These are phyloP conservation scores for Gavia stellata DNA, from an alignment of 2,113 vertebrate species.

Conservation along the genomic window DNA sequence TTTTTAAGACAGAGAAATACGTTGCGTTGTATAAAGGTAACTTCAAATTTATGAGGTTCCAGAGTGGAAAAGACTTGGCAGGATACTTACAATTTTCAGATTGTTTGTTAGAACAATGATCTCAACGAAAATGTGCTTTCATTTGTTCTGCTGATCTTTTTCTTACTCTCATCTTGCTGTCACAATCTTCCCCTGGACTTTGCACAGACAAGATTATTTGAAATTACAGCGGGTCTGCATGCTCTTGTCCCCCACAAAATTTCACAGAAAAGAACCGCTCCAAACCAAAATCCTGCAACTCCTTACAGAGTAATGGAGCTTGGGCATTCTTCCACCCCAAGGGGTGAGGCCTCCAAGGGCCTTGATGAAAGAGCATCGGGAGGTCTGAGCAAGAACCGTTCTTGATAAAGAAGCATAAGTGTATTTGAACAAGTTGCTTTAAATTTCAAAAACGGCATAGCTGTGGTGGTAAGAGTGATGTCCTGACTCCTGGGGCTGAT, in stretches of 20 bases:
- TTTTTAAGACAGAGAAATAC: not conserved
- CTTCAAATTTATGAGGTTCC: not conserved
- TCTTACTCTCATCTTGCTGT: not conserved
- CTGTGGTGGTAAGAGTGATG: not conserved
- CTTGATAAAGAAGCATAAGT: not conserved
- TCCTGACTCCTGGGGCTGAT: not conserved
- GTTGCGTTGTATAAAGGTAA: not conserved
- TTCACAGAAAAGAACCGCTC: not conserved
- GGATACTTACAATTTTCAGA: not conserved
- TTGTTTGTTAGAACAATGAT: not conserved
- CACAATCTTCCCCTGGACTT: not conserved
- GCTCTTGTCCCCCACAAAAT: not conserved
- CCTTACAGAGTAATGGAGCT: not conserved
- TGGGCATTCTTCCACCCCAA: not conserved
- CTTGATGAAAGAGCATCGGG: rapidly evolving
- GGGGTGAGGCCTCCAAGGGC: not conserved
- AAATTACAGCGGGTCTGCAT: not conserved
- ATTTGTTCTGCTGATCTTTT: not conserved
- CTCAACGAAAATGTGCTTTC: not conserved
- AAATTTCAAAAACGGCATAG: not conserved
- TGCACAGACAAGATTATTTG: not conserved
- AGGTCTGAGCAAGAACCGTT: not conserved
- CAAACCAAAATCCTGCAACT: not conserved
- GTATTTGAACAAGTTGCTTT: not conserved
- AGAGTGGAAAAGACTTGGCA: not conserved